These are phyloP conservation scores for Tenthredo notha DNA, from an alignment of 2,888 invertebrate genomes.

Conservation along the genomic window DNA sequence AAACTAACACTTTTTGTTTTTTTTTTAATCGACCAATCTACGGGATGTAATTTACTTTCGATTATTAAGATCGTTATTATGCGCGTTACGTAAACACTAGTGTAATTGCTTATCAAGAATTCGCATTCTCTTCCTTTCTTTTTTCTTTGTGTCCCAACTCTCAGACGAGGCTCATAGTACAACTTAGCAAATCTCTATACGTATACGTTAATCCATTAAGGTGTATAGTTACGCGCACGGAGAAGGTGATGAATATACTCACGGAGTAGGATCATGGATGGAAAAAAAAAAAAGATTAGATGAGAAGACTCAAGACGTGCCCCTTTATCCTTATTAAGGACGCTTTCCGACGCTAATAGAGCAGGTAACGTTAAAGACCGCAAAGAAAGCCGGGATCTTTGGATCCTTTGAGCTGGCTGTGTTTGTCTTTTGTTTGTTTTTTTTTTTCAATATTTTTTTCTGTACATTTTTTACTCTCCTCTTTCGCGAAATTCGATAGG, in stretches of 20 bases:
- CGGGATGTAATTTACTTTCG: slow-evolving; percentile 39
- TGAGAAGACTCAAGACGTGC: not conserved
- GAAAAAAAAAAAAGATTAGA: not conserved
- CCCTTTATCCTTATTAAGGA: slow-evolving; percentile 9
- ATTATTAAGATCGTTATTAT: slow-evolving; percentile 28
- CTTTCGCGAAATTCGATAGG: slow-evolving; percentile 44
- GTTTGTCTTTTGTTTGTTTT: slow-evolving; percentile 11
- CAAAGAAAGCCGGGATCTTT: slow-evolving; percentile 30
- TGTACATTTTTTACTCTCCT: not conserved
- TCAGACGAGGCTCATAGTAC: not conserved
- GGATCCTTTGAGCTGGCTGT: slow-evolving; percentile 5
- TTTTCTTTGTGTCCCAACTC: not conserved
- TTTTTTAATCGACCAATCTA: slow-evolving; percentile 23
- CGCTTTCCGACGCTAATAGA: slow-evolving; percentile 4
- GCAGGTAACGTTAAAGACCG: slow-evolving; percentile 40
- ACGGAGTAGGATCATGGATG: not conserved
- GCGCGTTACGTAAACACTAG: slow-evolving; percentile 18
- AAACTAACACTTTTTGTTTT: not conserved
- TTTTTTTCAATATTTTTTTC: not conserved
- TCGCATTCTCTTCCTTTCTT: slow-evolving; percentile 27
- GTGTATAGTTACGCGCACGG: not conserved
- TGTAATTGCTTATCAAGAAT: slow-evolving; percentile 14
- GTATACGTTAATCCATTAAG: not conserved
- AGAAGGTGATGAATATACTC: not conserved
- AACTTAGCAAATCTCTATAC: not conserved